phyloP scores from a whole-genome alignment of 2,113 vertebrate genomes.

The Vimba vimba region DNA sequence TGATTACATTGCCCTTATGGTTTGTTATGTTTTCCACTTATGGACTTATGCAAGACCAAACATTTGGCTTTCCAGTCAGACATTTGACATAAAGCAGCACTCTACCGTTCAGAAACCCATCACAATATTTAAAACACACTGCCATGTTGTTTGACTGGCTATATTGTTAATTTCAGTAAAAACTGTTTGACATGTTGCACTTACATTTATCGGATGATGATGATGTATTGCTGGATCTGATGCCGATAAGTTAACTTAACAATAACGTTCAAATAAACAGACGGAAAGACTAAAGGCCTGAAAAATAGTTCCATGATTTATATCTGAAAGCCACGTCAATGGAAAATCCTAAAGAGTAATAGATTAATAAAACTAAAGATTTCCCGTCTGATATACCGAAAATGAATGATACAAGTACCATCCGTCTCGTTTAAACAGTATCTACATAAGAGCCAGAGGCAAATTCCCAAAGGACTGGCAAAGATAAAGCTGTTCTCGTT shows the following conservation, averaged over 20 bases:
- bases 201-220: neutral
- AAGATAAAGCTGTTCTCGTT: too few species aligned
- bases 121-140: conserved; percentile 45
- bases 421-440: too few species aligned
- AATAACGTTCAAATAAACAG: conserved; percentile 35
- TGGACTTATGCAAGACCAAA: neutral
- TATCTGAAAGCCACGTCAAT: neutral
- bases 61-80: conserved; percentile 8
- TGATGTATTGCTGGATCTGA: neutral
- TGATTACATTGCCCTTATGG: conserved; percentile 35
- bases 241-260: neutral
- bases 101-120: conserved; percentile 51
- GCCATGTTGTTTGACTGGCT: neutral
- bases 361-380: too few species aligned
- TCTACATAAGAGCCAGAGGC: too few species aligned
- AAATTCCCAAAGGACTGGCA: too few species aligned
- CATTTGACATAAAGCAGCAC: conserved; percentile 29
- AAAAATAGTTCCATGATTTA: neutral
- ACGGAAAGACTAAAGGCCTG: neutral
- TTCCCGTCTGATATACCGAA: too few species aligned
- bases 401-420: too few species aligned
- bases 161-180: conserved; percentile 21
- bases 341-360: neutral
- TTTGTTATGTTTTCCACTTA: conserved; percentile 42
- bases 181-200: conserved; percentile 19